Percentiles rank a stretch among this genome's conserved stretches.
These are phyloP conservation scores for Hylia prasina DNA, from an alignment of 2,113 vertebrate genomes.

Conservation along the genomic window DNA sequence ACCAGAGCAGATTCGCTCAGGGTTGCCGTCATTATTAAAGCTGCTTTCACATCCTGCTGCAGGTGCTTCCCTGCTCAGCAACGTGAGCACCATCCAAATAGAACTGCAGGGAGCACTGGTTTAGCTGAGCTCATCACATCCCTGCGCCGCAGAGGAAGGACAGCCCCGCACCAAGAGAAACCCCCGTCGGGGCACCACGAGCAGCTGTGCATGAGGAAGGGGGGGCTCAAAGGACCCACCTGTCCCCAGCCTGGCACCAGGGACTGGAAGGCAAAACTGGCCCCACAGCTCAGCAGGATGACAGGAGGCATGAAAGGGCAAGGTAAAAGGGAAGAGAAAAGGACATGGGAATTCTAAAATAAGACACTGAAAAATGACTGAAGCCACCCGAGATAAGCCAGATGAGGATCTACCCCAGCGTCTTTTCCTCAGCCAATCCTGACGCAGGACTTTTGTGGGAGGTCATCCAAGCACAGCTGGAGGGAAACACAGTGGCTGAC, in stretches of 20 bases:
- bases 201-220: not conserved
- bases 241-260: not conserved
- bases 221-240: not conserved
- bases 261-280: not conserved
- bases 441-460: not conserved
- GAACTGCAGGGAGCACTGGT: not conserved
- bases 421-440: not conserved
- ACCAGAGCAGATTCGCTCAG: not conserved
- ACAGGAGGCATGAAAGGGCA: not conserved
- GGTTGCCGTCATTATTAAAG: not conserved
- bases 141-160: not conserved
- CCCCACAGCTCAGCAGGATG: not conserved
- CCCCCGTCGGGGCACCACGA: rapidly evolving
- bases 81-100: conserved; percentile 20
- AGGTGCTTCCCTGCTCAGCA: conserved; percentile 14
- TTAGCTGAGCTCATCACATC: conserved; percentile 5
- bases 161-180: not conserved
- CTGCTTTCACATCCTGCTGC: not conserved
- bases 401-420: not conserved
- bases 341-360: not conserved
- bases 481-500: not conserved
- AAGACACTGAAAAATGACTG: not conserved
- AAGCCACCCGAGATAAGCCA: not conserved
- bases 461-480: not conserved
- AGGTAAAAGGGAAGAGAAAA: not conserved